Conservation (phyloP, 2,113 vertebrate genomes). For the Oostethus manadensis region DNA sequence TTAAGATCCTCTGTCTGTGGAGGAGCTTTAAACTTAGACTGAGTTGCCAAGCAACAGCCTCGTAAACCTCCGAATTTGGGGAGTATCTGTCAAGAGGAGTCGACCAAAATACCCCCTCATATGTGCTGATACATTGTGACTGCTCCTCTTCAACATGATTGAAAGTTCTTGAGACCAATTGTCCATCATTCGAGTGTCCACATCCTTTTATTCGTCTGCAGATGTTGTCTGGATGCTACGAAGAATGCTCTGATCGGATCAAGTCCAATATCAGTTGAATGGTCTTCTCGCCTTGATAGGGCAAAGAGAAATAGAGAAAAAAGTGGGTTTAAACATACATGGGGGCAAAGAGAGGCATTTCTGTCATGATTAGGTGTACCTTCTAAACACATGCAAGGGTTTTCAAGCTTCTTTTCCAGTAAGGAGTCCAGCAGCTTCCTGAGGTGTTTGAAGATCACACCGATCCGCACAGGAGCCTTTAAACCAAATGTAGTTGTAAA, state of each 20-base stretch:
- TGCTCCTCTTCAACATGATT: neutral
- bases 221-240: neutral
- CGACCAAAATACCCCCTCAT: too few relatives aligned
- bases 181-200: neutral
- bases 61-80: too few relatives aligned
- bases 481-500: neutral
- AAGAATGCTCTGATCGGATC: constrained; percentile 79
- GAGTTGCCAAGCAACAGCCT: too few relatives aligned
- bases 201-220: neutral
- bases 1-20: too few relatives aligned
- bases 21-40: too few relatives aligned
- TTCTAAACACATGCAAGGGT: constrained; percentile 90
- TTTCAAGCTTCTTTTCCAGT: constrained; percentile 89
- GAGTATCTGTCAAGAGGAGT: too few relatives aligned
- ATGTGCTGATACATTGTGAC: neutral
- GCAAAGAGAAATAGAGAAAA: neutral
- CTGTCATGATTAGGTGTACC: constrained; percentile 65
- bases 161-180: constrained; percentile 2
- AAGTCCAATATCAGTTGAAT: constrained; percentile 88
- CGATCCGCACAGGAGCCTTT: constrained; percentile 93
- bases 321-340: neutral
- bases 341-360: too few relatives aligned
- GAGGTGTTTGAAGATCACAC: constrained; percentile 96
- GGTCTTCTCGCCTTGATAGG: constrained; percentile 80
- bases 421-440: constrained; percentile 89